Percentiles rank a stretch among this genome's conserved stretches.
Conservation (phyloP, 2,888 invertebrate genomes). For the Synergus itoensis region DNA sequence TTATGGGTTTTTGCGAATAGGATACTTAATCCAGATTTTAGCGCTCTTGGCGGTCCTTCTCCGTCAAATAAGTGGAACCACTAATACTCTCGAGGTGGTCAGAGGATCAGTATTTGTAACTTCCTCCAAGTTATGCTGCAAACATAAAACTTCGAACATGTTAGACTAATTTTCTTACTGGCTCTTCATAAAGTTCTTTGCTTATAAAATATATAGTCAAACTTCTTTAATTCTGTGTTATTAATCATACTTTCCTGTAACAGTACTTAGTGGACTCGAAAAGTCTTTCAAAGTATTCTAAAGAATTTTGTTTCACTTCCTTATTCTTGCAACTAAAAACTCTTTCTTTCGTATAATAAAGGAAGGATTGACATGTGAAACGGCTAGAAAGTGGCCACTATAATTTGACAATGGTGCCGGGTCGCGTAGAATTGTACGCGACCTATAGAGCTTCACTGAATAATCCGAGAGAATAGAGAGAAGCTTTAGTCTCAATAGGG, state of each 20-base stretch:
- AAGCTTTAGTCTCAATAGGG: slow-evolving; percentile 37
- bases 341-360: no score
- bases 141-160: neutral
- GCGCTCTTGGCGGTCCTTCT: slow-evolving; percentile 9
- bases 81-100: slow-evolving; percentile 5
- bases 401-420: slow-evolving; percentile 22
- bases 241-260: no score
- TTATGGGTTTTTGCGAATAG: neutral
- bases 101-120: neutral
- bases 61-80: neutral
- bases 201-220: no score
- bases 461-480: slow-evolving; percentile 19
- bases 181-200: neutral
- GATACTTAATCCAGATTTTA: slow-evolving; percentile 30
- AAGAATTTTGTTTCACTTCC: no score
- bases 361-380: no score
- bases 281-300: no score
- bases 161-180: neutral
- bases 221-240: no score
- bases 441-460: slow-evolving; percentile 27
- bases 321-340: no score
- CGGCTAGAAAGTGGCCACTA: neutral
- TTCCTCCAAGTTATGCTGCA: neutral
- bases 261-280: no score
- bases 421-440: slow-evolving; percentile 19